phyloP scores from a whole-genome alignment of 2,113 vertebrate genomes.

The Indicator maculatus region DNA sequence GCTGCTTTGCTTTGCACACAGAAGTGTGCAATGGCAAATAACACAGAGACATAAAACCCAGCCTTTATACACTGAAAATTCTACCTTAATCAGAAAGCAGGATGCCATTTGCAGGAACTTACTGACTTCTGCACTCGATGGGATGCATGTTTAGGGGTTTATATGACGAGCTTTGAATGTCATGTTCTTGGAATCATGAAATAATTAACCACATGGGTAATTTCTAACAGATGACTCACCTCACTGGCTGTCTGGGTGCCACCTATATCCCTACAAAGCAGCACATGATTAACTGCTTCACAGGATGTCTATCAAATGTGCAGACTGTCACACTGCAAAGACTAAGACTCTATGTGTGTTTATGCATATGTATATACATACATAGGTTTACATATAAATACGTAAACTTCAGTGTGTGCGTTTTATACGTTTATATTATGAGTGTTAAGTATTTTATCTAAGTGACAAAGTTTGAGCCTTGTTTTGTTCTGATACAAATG shows the following conservation, averaged over 20 bases:
- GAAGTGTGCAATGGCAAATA: neutral
- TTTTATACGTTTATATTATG: neutral
- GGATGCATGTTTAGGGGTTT: neutral
- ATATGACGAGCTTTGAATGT: neutral
- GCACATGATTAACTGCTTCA: neutral
- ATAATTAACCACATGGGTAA: neutral
- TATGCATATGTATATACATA: neutral
- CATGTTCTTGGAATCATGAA: neutral
- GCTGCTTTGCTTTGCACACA: neutral
- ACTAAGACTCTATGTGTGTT: neutral
- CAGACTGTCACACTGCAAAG: neutral
- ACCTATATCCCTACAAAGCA: rapidly evolving
- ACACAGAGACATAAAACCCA: neutral
- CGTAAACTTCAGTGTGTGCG: neutral
- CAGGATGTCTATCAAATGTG: neutral
- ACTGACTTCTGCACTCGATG: neutral
- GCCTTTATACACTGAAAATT: neutral
- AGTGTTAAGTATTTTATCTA: neutral
- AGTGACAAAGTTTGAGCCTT: neutral
- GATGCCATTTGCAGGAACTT: neutral
- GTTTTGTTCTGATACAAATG: neutral
- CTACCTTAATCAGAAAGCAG: neutral
- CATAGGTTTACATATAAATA: neutral
- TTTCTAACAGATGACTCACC: neutral
- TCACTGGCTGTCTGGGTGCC: neutral